These are phyloP conservation scores for Antrozous pallidus DNA, from an alignment of 2,797 vertebrate genomes.

Conservation along the genomic window DNA sequence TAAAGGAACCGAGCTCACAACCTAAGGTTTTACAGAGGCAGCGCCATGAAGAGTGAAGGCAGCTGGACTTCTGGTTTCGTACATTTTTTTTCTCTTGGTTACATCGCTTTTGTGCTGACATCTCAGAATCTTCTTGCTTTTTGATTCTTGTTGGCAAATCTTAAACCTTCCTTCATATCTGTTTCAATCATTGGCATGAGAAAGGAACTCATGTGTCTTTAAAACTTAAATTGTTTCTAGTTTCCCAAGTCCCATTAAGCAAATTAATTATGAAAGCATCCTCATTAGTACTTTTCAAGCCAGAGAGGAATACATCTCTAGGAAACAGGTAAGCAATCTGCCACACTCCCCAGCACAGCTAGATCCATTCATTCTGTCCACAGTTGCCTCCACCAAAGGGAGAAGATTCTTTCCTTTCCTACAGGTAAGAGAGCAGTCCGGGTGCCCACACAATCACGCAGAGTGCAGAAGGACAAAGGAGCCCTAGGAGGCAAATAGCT, in stretches of 20 bases:
- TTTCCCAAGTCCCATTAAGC: neutral
- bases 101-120: neutral
- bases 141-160: neutral
- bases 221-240: neutral
- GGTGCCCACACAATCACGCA: neutral
- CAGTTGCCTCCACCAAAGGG: neutral
- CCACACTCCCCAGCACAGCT: neutral
- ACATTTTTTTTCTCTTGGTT: neutral
- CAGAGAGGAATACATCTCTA: neutral
- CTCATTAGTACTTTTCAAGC: slow-evolving; percentile 3
- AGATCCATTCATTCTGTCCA: neutral
- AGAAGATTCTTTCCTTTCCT: slow-evolving; percentile 16
- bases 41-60: neutral
- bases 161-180: neutral
- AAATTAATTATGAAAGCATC: neutral
- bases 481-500: neutral
- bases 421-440: neutral
- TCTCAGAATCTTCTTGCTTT: slow-evolving; percentile 29
- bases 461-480: slow-evolving; percentile 27
- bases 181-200: neutral
- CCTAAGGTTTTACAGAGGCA: neutral
- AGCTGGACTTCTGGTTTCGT: neutral
- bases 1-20: neutral
- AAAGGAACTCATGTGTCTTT: neutral
- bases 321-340: neutral